Conservation (phyloP, 2,888 invertebrate genomes). For the Chouioia cunea region DNA sequence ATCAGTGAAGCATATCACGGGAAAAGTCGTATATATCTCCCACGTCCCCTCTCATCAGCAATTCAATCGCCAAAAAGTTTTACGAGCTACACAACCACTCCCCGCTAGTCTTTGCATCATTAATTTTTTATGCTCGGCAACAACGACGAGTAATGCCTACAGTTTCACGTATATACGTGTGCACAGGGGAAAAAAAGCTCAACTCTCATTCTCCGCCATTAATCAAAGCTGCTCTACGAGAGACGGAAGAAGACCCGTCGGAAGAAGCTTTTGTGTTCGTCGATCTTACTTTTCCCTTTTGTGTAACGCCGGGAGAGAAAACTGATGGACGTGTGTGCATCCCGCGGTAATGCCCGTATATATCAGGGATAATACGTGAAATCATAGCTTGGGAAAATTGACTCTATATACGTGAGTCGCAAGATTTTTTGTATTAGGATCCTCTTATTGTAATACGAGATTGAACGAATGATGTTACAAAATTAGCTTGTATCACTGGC, state of each 20-base stretch:
- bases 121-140: slow-evolving; percentile 23
- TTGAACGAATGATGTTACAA: no score
- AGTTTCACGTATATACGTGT: no score
- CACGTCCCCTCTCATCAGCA: slow-evolving; percentile 21
- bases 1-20: slow-evolving; percentile 6
- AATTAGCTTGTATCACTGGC: no score
- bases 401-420: no score
- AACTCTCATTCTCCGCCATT: slow-evolving; percentile 32
- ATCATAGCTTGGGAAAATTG: no score
- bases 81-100: not conserved
- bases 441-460: no score
- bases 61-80: slow-evolving; percentile 35
- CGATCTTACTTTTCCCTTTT: no score
- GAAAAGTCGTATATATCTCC: slow-evolving; percentile 5
- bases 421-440: no score
- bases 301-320: no score
- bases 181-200: slow-evolving; percentile 15
- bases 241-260: slow-evolving; percentile 12
- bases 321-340: no score
- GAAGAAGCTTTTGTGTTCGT: slow-evolving; percentile 7
- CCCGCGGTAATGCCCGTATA: no score
- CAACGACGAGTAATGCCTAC: slow-evolving; percentile 11
- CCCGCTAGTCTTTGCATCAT: not conserved
- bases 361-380: no score
- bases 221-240: slow-evolving; percentile 26